Evolutionary conservation across 2,888 invertebrate genomes (phyloP), one percentile per base, ranked within the genome.

Genomic region (Brenthis hecate): DNA sequence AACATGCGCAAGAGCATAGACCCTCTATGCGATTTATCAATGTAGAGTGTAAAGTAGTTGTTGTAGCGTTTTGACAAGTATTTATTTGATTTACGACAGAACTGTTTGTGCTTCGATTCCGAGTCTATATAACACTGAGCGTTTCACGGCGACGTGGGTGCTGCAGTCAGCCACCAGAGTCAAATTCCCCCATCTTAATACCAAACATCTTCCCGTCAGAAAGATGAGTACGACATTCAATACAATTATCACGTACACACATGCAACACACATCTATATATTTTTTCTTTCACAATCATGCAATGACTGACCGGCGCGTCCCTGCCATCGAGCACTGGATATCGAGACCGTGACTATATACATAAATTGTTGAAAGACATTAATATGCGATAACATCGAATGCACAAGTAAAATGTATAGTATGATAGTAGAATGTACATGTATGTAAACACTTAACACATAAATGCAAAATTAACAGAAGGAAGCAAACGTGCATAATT

Each of bases 211-310:
- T 84, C 82, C 81, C 85, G 84, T 86, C 85, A 78, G 78, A 85
- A 87, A 90, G 90, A 91, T 90, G 89, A 89, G 89, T 90, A 92
- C 92, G 92, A 92, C 91, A 91, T 87, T 80, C 85, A 91, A 85
- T 80, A 87, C 82, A 80, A 83, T 84, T 82, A 83, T 80, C 84
- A 89, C 87, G 82, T 83, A 92, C 89, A 92, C 91, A 91, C 91
- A 92, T 91, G 91, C 91, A 91, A 92, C 92, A 92, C 92, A 91
- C 90, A 89, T 87, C 90, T 91, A 91, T 85, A 84, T 78, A 82
- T 68, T 71, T 83, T 80, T 85, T 84, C 65, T 64, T 70, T 65
- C 83, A 92, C 91, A 91, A 87, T 89, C 92, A 92, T 92, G 92
- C 92, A 91, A 84, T 85, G 77, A 66, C 66, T 78, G 80, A 79